Conservation (phyloP, 2,888 invertebrate species). For the Parnassius smintheus region DNA sequence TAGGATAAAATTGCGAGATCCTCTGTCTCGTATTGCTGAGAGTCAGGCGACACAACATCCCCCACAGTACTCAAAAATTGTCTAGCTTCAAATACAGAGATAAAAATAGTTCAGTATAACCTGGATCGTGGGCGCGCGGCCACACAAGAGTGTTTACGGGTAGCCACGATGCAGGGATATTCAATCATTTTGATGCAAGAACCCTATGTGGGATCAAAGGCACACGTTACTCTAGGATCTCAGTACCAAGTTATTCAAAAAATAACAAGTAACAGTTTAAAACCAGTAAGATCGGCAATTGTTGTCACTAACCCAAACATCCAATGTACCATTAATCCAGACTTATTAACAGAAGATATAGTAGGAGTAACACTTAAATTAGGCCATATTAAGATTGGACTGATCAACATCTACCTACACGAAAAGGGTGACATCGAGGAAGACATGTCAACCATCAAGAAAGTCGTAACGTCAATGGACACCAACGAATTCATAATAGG, state of each 20-base stretch:
- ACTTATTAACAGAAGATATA: not conserved
- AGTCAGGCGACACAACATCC: no score
- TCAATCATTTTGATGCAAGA: not conserved
- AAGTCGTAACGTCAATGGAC: no score
- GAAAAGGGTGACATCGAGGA: no score
- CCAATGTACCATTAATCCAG: not conserved
- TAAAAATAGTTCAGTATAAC: no score
- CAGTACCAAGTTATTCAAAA: not conserved
- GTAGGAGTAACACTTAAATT: no score
- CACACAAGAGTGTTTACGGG: not conserved
- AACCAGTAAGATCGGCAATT: not conserved
- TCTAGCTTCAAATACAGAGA: no score
- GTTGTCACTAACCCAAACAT: no score
- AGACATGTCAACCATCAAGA: no score
- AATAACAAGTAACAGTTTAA: not conserved
- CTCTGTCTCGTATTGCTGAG: not conserved
- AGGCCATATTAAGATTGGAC: no score
- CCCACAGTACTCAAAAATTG: no score
- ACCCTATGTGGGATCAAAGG: not conserved
- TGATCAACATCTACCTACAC: no score
- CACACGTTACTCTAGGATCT: not conserved
- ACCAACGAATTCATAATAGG: not conserved
- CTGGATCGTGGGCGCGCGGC: not conserved
- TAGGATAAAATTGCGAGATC: not conserved
- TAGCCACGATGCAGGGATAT: not conserved